These are phyloP conservation scores for Drosophila nigritarsus DNA, from an alignment of 2,888 invertebrate species.

Conservation along the genomic window DNA sequence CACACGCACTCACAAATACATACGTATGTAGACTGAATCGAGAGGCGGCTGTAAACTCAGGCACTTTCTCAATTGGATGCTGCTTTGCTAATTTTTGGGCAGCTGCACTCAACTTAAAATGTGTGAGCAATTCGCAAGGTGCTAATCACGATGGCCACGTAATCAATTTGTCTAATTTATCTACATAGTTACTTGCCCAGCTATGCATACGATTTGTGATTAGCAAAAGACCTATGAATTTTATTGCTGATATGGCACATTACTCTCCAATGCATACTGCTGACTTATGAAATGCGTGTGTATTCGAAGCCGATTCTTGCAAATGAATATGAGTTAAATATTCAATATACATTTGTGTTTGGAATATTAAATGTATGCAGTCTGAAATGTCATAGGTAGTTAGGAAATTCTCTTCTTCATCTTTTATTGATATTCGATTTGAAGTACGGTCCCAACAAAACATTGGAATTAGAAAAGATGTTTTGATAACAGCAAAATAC, in stretches of 20 bases:
- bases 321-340: neutral
- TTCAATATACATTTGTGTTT: neutral
- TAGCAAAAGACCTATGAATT: constrained; percentile 29
- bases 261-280: neutral
- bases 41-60: constrained; percentile 36
- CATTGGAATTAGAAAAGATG: neutral
- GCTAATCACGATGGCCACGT: constrained; percentile 70
- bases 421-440: neutral
- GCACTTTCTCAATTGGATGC: constrained; percentile 57
- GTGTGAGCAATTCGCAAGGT: constrained; percentile 56
- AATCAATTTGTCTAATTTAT: constrained; percentile 57
- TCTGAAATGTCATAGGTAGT: neutral
- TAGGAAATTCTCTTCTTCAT: neutral
- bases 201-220: constrained; percentile 55
- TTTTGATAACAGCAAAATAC: neutral
- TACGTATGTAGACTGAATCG: constrained; percentile 11
- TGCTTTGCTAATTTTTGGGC: constrained; percentile 44
- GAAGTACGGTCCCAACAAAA: neutral
- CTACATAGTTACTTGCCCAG: constrained; percentile 45
- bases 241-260: constrained; percentile 31
- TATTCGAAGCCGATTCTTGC: neutral
- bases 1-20: constrained; percentile 9
- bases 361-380: neutral
- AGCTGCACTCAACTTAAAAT: constrained; percentile 49
- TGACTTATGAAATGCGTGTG: neutral